Evolutionary conservation across 2,113 vertebrate genomes (phyloP).

Genomic region (Tyto alba): DNA sequence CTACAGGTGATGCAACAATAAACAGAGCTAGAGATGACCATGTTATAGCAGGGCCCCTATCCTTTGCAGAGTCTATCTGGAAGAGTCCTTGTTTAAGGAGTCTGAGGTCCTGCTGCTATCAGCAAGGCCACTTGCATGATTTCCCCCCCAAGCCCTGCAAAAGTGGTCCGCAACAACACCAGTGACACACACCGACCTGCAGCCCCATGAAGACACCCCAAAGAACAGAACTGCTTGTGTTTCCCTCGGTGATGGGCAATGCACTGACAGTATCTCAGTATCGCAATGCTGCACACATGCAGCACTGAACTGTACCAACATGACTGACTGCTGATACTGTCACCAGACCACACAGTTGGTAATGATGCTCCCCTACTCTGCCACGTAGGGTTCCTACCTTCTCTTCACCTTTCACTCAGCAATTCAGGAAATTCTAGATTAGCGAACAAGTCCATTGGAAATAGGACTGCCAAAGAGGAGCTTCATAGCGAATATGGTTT

Average conservation of each 20-base stretch:
- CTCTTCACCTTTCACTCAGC: neutral
- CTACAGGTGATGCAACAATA: neutral
- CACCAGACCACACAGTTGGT: accelerated
- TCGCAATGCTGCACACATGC: accelerated
- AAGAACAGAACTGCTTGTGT: neutral
- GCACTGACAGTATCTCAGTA: neutral
- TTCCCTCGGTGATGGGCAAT: neutral
- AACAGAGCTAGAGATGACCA: neutral
- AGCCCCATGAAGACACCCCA: neutral
- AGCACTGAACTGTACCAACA: neutral
- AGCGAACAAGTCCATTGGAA: neutral
- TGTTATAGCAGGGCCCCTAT: neutral
- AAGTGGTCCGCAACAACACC: no score
- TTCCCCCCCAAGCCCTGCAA: neutral
- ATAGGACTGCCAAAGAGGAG: neutral
- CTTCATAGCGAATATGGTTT: neutral
- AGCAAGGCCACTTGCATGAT: neutral
- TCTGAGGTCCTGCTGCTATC: neutral
- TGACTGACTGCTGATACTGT: neutral
- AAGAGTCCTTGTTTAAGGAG: neutral
- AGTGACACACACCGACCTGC: neutral
- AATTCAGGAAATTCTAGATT: neutral
- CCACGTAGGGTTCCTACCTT: neutral
- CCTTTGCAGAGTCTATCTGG: neutral
- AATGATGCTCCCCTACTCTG: neutral